Percentiles rank a stretch among this genome's conserved stretches.
phyloP scores from a whole-genome alignment of 2,113 vertebrate species.

The Corydoras sp. region DNA sequence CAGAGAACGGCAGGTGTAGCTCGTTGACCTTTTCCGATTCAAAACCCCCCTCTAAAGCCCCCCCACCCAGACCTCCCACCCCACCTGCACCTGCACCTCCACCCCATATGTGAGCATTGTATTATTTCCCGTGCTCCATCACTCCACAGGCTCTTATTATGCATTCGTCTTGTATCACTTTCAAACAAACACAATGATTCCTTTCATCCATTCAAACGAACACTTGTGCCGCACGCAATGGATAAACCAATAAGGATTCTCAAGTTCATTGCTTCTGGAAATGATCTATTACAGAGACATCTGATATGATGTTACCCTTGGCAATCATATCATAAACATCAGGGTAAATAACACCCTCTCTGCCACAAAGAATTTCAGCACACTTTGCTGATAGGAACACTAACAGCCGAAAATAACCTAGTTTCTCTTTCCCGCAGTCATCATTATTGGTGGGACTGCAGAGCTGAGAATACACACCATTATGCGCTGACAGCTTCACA shows the following conservation, averaged over 20 bases:
- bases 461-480: conserved; percentile 46
- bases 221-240: conserved; percentile 35
- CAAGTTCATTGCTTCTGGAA: conserved; percentile 37
- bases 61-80: background rate
- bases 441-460: conserved; percentile 47
- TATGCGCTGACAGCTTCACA: conserved; percentile 44
- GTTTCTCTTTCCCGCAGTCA: conserved; percentile 49
- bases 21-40: conserved; percentile 26
- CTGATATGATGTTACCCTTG: conserved; percentile 45
- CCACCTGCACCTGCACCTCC: background rate
- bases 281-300: conserved; percentile 41
- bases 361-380: conserved; percentile 33
- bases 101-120: background rate
- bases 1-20: conserved; percentile 9
- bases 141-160: conserved; percentile 37
- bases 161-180: conserved; percentile 29
- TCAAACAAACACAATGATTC: conserved; percentile 43
- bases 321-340: conserved; percentile 41
- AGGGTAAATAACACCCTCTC: conserved; percentile 40
- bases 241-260: conserved; percentile 40
- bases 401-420: conserved; percentile 48
- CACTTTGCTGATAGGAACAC: conserved; percentile 43
- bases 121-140: conserved; percentile 29
- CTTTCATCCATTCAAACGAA: conserved; percentile 42
- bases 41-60: background rate